Percentiles rank a stretch among this genome's conserved stretches.
phyloP scores from a whole-genome alignment of 2,888 invertebrate species.

The Aplocera efformata region DNA sequence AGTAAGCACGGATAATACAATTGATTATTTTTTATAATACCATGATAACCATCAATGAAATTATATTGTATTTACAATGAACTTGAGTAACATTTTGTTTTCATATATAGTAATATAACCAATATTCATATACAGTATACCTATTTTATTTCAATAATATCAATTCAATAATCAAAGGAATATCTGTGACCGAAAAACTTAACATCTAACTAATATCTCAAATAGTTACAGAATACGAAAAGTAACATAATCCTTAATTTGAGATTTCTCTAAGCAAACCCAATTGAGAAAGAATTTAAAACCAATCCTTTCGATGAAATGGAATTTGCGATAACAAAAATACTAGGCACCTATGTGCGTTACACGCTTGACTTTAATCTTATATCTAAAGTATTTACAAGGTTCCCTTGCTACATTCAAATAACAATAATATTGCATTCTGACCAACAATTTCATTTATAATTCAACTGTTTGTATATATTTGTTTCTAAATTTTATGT shows the following conservation, averaged over 20 bases:
- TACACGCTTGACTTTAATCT: slow-evolving; percentile 50
- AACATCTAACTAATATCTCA: slow-evolving; percentile 15
- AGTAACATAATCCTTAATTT: slow-evolving; percentile 34
- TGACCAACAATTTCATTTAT: slow-evolving; percentile 49
- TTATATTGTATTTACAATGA: too few species aligned
- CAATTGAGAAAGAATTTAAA: slow-evolving; percentile 50
- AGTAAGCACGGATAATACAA: too few species aligned
- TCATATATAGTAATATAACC: too few species aligned
- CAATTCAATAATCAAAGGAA: too few species aligned
- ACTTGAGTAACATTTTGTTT: too few species aligned
- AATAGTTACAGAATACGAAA: slow-evolving; percentile 29
- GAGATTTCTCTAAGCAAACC: slow-evolving; percentile 52
- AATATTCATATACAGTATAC: too few species aligned
- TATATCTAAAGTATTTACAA: slow-evolving; percentile 51
- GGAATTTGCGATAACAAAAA: slow-evolving; percentile 58
- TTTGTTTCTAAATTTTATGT: slow-evolving; percentile 27
- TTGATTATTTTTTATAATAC: too few species aligned
- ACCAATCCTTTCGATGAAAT: slow-evolving; percentile 52
- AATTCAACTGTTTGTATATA: slow-evolving; percentile 37
- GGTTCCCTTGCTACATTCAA: slow-evolving; percentile 47
- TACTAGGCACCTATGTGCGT: slow-evolving; percentile 59
- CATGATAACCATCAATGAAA: too few species aligned
- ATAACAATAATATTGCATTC: slow-evolving; percentile 38
- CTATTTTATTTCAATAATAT: too few species aligned
- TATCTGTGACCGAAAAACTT: slow-evolving; percentile 26